Base-by-base conservation (phyloP, 2,797 vertebrate species). In the Rhinogobio ventralis region DNA sequence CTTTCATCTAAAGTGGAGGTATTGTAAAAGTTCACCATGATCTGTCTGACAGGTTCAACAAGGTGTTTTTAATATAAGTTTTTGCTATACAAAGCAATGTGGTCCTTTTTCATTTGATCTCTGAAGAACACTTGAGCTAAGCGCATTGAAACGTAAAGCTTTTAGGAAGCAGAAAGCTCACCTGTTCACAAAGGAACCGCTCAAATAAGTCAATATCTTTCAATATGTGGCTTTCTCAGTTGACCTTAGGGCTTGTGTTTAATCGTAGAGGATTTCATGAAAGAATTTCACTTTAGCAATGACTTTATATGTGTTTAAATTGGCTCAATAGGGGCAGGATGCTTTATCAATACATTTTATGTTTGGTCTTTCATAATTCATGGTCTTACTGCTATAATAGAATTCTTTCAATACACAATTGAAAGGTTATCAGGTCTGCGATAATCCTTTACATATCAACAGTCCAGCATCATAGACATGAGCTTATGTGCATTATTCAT, bases 401-500 rank as follows among this genome's bases (percentile, higher is more conserved):
- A n/a, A 57, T 53, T 68, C 13, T 19, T 33, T 64, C 33, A 76
- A 67, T 67, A 71, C 20, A 11, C 7, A 71, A 78, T 19, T 46
- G 74, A 68, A 68, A 28, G 15, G 23, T 36, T 64, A 46, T 74
- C 71, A 75, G 49, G 19, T 42, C 23, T 55, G 46, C 2, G 3
- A 46, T 68, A 64, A 66, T 69, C 3, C 5, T 68, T 39, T 30
- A 7, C 11, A 46, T 36, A 76, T 79, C 57, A 79, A 66, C 45
- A 76, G 46, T 57, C 42, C 28, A 25, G 69, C 28, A 55, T 67
- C 60, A 55, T 15, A 67, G 11, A 45, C 49, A 9, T 33, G 72
- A 93, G 88, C 89, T 79, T 67, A 81, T 89, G 91, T 66, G 91
- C 92, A 90, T 93, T 93, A 94, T 93, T 94, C 91, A 94, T 93